Conservation (phyloP, 2,888 invertebrate genomes). For the Heliconius aoede region DNA sequence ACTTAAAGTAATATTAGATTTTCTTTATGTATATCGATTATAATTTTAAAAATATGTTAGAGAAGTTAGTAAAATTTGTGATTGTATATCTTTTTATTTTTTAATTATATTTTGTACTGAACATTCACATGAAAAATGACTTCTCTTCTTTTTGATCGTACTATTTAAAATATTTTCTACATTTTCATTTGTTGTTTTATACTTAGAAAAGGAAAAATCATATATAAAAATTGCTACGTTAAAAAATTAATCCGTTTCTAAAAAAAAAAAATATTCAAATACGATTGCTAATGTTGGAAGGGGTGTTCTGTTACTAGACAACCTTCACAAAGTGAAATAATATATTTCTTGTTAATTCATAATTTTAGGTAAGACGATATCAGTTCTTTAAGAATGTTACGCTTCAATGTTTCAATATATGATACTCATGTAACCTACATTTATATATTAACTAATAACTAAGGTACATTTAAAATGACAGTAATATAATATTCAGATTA, state of each 20-base stretch:
- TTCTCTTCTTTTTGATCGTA: too few relatives aligned
- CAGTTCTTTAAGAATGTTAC: slow-evolving; percentile 15
- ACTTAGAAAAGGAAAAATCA: too few relatives aligned
- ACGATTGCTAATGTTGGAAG: slow-evolving; percentile 32
- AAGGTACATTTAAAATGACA: background rate
- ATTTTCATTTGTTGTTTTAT: too few relatives aligned
- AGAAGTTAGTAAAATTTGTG: too few relatives aligned
- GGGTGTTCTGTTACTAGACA: slow-evolving; percentile 40
- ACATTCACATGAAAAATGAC: background rate
- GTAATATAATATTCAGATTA: background rate
- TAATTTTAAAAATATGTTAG: too few relatives aligned
- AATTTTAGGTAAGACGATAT: slow-evolving; percentile 31
- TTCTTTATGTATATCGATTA: too few relatives aligned
- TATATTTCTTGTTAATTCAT: slow-evolving; percentile 33
- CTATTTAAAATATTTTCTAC: too few relatives aligned
- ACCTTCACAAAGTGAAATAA: slow-evolving; percentile 43
- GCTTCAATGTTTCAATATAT: slow-evolving; percentile 1
- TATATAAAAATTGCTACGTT: too few relatives aligned
- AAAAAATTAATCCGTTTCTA: background rate
- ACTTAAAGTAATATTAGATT: background rate
- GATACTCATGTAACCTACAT: slow-evolving; percentile 8
- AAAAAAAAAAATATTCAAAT: slow-evolving; percentile 27
- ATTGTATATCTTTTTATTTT: too few relatives aligned
- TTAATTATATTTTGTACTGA: background rate
- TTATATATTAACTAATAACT: too few relatives aligned